phyloP scores from a whole-genome alignment of 2,113 vertebrate genomes.

The Theropithecus gelada region DNA sequence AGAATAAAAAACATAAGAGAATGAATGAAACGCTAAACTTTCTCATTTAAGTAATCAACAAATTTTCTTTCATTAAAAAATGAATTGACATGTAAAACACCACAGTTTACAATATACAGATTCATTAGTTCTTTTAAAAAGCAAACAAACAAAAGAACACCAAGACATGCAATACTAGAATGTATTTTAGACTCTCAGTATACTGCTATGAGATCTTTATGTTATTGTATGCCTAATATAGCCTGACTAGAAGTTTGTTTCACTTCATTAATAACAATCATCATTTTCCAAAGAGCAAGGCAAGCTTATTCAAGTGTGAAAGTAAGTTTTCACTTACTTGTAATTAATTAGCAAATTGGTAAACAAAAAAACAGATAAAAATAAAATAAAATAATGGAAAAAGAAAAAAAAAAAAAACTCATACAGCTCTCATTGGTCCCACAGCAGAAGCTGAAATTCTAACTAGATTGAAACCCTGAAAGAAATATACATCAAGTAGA shows the following conservation, averaged over 20 bases:
- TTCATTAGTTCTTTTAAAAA: constrained; percentile 92
- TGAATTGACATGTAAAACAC: constrained; percentile 93
- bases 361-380: constrained; percentile 60
- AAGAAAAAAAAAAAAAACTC: not conserved
- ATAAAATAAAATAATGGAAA: not conserved
- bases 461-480: constrained; percentile 69
- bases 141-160: constrained; percentile 90
- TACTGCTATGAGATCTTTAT: constrained; percentile 81
- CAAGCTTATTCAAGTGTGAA: constrained; percentile 74
- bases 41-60: constrained; percentile 81
- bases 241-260: constrained; percentile 76
- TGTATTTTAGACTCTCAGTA: constrained; percentile 90
- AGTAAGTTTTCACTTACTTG: constrained; percentile 75
- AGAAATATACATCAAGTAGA: constrained; percentile 54
- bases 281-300: constrained; percentile 77
- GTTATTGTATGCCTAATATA: constrained; percentile 77
- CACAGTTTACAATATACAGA: constrained; percentile 96
- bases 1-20: constrained; percentile 72
- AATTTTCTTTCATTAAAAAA: constrained; percentile 86
- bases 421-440: constrained; percentile 56
- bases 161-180: constrained; percentile 94
- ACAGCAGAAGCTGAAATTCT: constrained; percentile 72
- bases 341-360: constrained; percentile 60
- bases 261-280: constrained; percentile 68
- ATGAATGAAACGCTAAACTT: constrained; percentile 81